Evolutionary conservation across 2,113 vertebrate species (phyloP), one percentile per base, ranked within the genome.

Genomic region (Oreotrochilus melanogaster): DNA sequence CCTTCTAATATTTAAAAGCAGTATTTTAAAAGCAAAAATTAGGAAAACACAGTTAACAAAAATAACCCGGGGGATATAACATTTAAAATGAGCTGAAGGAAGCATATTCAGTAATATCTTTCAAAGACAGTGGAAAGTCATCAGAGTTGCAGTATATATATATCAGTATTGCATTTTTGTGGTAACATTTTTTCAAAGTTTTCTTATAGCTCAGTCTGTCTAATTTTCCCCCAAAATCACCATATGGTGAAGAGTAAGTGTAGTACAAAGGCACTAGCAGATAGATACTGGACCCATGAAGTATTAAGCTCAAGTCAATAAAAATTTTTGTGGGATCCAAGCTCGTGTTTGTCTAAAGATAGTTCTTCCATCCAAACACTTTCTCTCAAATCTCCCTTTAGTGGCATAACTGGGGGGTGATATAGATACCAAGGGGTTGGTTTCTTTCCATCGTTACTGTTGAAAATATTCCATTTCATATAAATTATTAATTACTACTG

Each of bases 81-180:
- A 92, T 95, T 94, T 92, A n/a, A 76, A 93, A 78, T 54, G 1
- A 90, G 51, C 79, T 86, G 47, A 86, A 79, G 58, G 64, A 83
- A 93, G 71, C 1, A 1, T 25, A 87, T 85, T 85, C 79, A 79
- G 56, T 53, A 88, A 84, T 73, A 79, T 85, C 62, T 89, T 94
- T 92, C 78, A 87, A 95, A 94, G 91, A 82, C 78, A 75, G 47
- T 61, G 53, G 48, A 92, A 95, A 92, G 88, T 93, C 87, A 91
- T 73, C 30, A 43, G 61, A 75, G 42, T 62, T 88, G 64, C 92
- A 85, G 31, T 42, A 81, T 60, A 35, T 56, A 85, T 56, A 85
- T 69, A 54, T 92, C 62, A 69, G 70, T 22, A 75, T 28, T 60
- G 43, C 57, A 33, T 56, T 67, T 87, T 43, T 45, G 18, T 19